A percentile compares a stretch with the other conserved stretches of the same genome.
Evolutionary conservation across 2,888 invertebrate species (phyloP).

Genomic region (Heliconius aoede): DNA sequence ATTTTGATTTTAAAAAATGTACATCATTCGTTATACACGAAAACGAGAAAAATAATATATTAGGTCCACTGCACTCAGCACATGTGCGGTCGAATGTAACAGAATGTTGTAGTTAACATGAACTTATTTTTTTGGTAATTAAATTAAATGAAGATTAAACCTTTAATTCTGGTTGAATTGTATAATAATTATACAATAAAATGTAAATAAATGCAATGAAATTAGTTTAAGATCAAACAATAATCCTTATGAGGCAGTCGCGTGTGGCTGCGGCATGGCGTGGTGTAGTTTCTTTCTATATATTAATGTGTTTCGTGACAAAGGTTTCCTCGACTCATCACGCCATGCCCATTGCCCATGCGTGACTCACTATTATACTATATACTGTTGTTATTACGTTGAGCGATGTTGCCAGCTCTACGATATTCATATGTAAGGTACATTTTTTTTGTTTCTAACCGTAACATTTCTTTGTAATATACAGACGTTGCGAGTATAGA

Average conservation of each 20-base stretch:
- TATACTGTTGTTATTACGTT: slow-evolving; percentile 63
- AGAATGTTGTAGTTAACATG: neutral
- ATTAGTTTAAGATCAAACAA: slow-evolving; percentile 47
- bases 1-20: neutral
- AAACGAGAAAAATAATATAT: neutral
- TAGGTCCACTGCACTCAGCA: neutral
- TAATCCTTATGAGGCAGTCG: slow-evolving; percentile 50
- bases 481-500: too few relatives aligned
- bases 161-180: neutral
- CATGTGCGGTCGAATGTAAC: neutral
- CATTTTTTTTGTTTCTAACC: slow-evolving; percentile 40
- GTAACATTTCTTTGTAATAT: slow-evolving; percentile 34
- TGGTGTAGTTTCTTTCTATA: slow-evolving; percentile 42
- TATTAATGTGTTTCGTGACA: slow-evolving; percentile 67
- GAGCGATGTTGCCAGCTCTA: slow-evolving; percentile 61
- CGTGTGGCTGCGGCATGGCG: slow-evolving; percentile 48
- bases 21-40: neutral
- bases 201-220: neutral
- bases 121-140: neutral
- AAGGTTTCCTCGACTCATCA: slow-evolving; percentile 67
- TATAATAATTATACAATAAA: neutral
- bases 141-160: neutral
- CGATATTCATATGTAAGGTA: slow-evolving; percentile 39
- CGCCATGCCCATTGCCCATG: slow-evolving; percentile 56
- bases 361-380: slow-evolving; percentile 67